Percentiles rank a stretch among this genome's conserved stretches.
Conservation (phyloP, 2,888 invertebrate species). For the Zaprionus obscuricornis region DNA sequence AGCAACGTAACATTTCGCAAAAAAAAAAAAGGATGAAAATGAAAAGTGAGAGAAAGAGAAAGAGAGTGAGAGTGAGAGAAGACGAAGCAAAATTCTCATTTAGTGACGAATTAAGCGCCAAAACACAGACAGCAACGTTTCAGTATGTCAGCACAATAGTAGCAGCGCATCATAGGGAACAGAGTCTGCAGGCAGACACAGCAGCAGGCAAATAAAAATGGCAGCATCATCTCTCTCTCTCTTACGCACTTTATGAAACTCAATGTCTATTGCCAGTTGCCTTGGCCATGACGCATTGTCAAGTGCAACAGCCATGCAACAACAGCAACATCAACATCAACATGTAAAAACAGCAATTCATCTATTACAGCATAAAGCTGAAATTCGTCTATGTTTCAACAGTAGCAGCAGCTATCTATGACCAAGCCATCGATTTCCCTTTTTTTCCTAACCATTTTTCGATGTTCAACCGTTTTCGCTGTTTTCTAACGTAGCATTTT, state of each 20-base stretch:
- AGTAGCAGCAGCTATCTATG: conserved; percentile 62
- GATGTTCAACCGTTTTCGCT: conserved; percentile 36
- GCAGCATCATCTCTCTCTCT: too few relatives aligned
- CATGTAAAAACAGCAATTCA: conserved; percentile 3
- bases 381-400: conserved; percentile 5
- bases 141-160: conserved; percentile 67
- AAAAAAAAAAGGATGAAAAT: conserved; percentile 20
- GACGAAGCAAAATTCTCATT: conserved; percentile 80
- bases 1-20: conserved; percentile 46
- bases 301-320: conserved; percentile 60
- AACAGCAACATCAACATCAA: background rate
- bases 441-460: conserved; percentile 65
- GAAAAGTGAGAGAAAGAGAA: conserved; percentile 24
- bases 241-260: conserved; percentile 1
- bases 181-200: conserved; percentile 18
- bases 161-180: conserved; percentile 39
- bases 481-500: conserved; percentile 71
- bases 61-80: too few relatives aligned
- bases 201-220: background rate
- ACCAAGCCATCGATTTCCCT: conserved; percentile 69
- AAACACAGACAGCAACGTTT: conserved; percentile 77
- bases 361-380: background rate
- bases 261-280: background rate
- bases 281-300: conserved; percentile 50
- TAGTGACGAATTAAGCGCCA: conserved; percentile 82